phyloP scores from a whole-genome alignment of 1,140 invertebrate genomes.

The Telenomus remus region DNA sequence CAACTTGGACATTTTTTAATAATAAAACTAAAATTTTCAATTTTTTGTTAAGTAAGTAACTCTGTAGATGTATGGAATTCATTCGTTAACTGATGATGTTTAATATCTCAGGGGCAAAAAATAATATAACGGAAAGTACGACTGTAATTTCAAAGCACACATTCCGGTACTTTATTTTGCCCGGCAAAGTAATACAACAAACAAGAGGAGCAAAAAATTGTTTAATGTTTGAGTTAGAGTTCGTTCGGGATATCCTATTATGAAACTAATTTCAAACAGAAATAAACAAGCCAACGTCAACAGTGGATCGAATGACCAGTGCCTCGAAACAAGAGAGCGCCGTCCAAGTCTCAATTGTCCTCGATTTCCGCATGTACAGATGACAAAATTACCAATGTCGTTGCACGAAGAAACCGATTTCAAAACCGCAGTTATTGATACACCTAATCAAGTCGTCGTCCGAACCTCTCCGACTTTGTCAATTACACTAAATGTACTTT shows the following conservation, averaged over 20 bases:
- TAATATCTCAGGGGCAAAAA: too few relatives aligned
- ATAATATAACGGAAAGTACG: not conserved
- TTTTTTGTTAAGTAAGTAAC: too few relatives aligned
- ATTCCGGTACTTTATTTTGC: not conserved
- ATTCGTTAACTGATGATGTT: too few relatives aligned
- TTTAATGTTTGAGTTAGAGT: conserved; percentile 32
- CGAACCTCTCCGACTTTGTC: conserved; percentile 7
- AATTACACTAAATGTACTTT: conserved; percentile 34
- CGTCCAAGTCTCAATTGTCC: conserved; percentile 48
- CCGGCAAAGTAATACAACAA: conserved; percentile 10
- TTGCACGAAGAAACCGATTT: conserved; percentile 34
- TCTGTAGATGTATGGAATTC: too few relatives aligned
- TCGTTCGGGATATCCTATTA: conserved; percentile 35
- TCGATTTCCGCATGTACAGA: conserved; percentile 39
- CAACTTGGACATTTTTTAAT: too few relatives aligned
- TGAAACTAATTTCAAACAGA: conserved; percentile 51
- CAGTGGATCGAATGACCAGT: conserved; percentile 55
- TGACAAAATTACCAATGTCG: conserved; percentile 43
- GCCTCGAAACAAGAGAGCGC: conserved; percentile 48
- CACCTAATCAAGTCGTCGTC: conserved; percentile 35
- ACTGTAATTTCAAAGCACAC: not conserved
- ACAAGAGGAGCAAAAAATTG: conserved; percentile 13
- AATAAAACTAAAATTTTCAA: too few relatives aligned
- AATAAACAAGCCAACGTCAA: conserved; percentile 57
- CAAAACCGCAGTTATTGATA: conserved; percentile 51